Conservation (phyloP, 2,888 invertebrate genomes). For the Drosophila mayaguana region DNA sequence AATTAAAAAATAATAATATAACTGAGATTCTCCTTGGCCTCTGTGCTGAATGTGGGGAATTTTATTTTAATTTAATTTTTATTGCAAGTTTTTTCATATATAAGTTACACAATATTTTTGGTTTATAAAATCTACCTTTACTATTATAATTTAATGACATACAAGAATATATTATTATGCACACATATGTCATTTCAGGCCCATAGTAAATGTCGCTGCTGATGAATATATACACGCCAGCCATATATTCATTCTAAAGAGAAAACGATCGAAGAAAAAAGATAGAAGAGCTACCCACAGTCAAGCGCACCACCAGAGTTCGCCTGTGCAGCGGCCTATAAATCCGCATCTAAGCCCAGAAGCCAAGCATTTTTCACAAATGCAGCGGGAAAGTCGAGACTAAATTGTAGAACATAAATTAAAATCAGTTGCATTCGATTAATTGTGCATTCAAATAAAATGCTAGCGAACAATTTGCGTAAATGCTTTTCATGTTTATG, state of each 20-base stretch:
- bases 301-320: constrained; percentile 61
- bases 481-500: constrained; percentile 53
- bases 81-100: too few relatives aligned
- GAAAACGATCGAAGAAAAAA: background rate
- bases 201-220: constrained; percentile 29
- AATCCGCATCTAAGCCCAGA: constrained; percentile 48
- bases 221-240: constrained; percentile 15
- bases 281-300: background rate
- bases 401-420: constrained; percentile 9
- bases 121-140: too few relatives aligned
- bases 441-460: constrained; percentile 39
- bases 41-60: too few relatives aligned
- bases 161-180: background rate
- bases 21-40: too few relatives aligned
- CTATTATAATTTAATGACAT: too few relatives aligned
- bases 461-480: constrained; percentile 43
- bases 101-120: too few relatives aligned
- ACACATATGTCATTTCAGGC: background rate
- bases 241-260: background rate
- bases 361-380: constrained; percentile 44
- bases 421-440: constrained; percentile 41
- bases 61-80: too few relatives aligned
- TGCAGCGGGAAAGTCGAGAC: constrained; percentile 15
- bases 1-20: too few relatives aligned
- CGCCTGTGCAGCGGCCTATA: constrained; percentile 32